Evolutionary conservation across 2,888 invertebrate species (phyloP).

Genomic region (Cremastinae sp.): DNA sequence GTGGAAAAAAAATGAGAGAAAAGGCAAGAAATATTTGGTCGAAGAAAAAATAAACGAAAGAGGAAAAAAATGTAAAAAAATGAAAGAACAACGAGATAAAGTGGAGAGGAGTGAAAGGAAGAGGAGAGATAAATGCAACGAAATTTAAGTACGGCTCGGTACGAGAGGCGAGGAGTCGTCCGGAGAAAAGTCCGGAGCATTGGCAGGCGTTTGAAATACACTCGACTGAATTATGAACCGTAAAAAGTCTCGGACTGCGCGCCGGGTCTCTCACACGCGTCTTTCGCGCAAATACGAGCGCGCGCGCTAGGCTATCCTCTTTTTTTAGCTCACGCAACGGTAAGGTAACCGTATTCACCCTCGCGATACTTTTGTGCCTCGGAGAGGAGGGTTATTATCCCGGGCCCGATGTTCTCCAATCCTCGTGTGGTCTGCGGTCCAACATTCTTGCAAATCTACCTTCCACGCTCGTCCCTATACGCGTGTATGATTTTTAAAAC

Average conservation of each 20-base stretch:
- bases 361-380: slow-evolving; percentile 63
- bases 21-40: slow-evolving; percentile 3
- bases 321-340: slow-evolving; percentile 43
- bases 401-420: slow-evolving; percentile 68
- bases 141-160: slow-evolving; percentile 8
- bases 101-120: slow-evolving; percentile 23
- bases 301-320: no score
- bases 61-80: slow-evolving; percentile 3
- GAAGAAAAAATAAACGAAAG: slow-evolving; percentile 18
- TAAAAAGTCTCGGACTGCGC: slow-evolving; percentile 74
- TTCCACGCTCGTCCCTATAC: no score
- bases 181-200: slow-evolving; percentile 67
- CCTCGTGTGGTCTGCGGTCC: slow-evolving; percentile 78
- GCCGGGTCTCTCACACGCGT: slow-evolving; percentile 14
- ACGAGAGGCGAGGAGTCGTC: slow-evolving; percentile 24
- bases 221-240: slow-evolving; percentile 80
- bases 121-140: slow-evolving; percentile 7
- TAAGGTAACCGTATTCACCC: slow-evolving; percentile 77
- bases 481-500: no score
- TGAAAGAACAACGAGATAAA: slow-evolving; percentile 2
- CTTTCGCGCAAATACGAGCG: neutral
- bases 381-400: slow-evolving; percentile 74
- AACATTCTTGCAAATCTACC: slow-evolving; percentile 55
- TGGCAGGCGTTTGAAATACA: slow-evolving; percentile 80
- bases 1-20: slow-evolving; percentile 34